Base-by-base conservation (phyloP, 2,888 invertebrate species). In the Cataglyphis rosenhaueri region DNA sequence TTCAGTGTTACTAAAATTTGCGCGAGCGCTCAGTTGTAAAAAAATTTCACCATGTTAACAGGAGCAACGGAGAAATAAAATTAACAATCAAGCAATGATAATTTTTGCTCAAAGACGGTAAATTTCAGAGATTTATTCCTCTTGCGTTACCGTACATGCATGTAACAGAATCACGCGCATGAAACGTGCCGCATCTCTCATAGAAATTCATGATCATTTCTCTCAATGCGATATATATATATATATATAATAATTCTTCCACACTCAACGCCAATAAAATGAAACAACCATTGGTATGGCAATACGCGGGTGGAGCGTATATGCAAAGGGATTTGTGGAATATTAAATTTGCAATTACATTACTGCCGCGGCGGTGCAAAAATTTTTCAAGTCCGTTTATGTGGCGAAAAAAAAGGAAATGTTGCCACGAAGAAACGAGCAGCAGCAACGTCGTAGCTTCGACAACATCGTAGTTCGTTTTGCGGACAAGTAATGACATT, bases 281-380 rank as follows among this genome's bases (percentile, higher is more conserved):
- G n/a, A 79, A 79, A 71, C 25, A 44, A 59, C 25, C 25, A 71
- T 71, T 70, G 71, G 32, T 41, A 59, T 9, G 6, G 18, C 10
- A 29, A 68, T 57, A 21, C 57, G 21, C 25, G 44, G 44, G 21
- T 12, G 25, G 21, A 15, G 12, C 55, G 61, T 74, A n/a, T 29
- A 52, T 52, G 41, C 41, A 32, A 44, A 52, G n/a, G n/a, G 52
- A 75, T 64, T 75, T 74, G 64, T 25, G 32, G 74, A 74, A 81
- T 81, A 81, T 81, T 81, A 81, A 81, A 75, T 74, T 81, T 21
- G 75, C 52, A 81, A 81, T 81, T 41, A 29, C 8, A 64, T 81
- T 81, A 81, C 44, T 48, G 61, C n/a, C 48, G 57, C 35, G 25
- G 4, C 41, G 32, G 62, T n/a, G 75, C 41, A 38, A 64, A 64